Base-by-base conservation (phyloP, 1,140 invertebrate genomes). In the Zophobas morio region DNA sequence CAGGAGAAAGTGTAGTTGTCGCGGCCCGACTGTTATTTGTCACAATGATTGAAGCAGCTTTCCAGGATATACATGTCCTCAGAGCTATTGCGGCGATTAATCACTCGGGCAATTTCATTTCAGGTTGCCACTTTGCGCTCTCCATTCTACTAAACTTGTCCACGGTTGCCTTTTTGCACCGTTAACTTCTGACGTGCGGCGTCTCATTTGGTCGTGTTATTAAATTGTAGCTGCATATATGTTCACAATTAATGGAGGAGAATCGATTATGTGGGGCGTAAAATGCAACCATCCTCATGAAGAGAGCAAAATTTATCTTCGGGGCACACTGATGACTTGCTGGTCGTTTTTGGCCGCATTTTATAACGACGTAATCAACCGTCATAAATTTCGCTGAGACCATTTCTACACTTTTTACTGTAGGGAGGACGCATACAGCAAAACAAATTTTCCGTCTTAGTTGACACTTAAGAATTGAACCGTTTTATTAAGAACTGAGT, bases 1-100 rank as follows among this genome's bases (percentile, higher is more conserved):
- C 35, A 40, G 42, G 76, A 57, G 42, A 73, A 49, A 51, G 74
- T 70, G 73, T 71, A 54, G 53, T 63, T 75, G 57, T 74, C 57
- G 73, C 74, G 77, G 42, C 73, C 78, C 76, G 81, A 56, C 80
- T 70, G 81, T 81, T 83, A 83, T 84, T 84, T 84, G 83, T 84
- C 83, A 84, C 77, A 79, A 83, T 84, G 83, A 84, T 84, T 83
- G 83, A 84, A 82, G 79, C 79, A 81, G 83, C 82, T 83, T 80
- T 79, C 76, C 78, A 49, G 82, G 79, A 82, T 83, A 83, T 84
- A 83, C 82, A 83, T 83, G 82, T 84, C 82, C 82, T 83, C 81
- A 75, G 63, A 81, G 80, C 81, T 83, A 82, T 83, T 83, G 81
- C 83, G 60, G 75, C 81, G 81, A 83, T 84, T 84, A 84, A 84